Conservation (phyloP, 1,140 invertebrate genomes). For the Pentalonia nigronervosa region DNA sequence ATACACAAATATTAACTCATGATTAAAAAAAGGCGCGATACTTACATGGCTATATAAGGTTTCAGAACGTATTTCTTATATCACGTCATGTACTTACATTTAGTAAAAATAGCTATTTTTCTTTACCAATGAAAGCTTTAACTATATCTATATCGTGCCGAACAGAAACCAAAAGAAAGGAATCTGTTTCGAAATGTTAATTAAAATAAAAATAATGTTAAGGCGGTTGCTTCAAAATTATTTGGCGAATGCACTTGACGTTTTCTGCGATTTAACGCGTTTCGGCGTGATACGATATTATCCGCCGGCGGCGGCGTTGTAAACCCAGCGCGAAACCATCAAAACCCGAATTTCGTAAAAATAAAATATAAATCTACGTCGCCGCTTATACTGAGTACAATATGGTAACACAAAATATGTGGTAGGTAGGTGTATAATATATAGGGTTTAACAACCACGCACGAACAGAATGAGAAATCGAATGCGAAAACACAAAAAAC, state of each 20-base stretch:
- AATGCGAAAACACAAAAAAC: neutral
- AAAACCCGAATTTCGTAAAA: neutral
- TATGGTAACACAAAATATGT: no score
- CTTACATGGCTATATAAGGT: no score
- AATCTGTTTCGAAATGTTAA: slow-evolving; percentile 16
- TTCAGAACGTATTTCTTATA: no score
- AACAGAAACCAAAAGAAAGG: neutral
- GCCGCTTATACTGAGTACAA: neutral
- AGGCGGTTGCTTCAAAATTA: slow-evolving; percentile 22
- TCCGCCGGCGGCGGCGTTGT: neutral
- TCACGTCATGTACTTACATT: no score
- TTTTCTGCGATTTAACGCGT: slow-evolving; percentile 13
- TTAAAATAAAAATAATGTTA: slow-evolving; percentile 38
- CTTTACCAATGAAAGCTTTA: neutral
- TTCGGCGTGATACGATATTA: neutral
- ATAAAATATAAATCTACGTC: neutral
- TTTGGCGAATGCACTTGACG: neutral
- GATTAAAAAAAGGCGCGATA: no score
- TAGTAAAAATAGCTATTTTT: neutral
- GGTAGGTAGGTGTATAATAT: neutral
- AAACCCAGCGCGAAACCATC: neutral
- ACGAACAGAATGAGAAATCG: neutral
- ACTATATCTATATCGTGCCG: neutral
- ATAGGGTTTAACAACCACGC: no score
- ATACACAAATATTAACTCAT: no score